phyloP scores from a whole-genome alignment of 1,140 invertebrate genomes.

The Stegodyphus mimosarum region DNA sequence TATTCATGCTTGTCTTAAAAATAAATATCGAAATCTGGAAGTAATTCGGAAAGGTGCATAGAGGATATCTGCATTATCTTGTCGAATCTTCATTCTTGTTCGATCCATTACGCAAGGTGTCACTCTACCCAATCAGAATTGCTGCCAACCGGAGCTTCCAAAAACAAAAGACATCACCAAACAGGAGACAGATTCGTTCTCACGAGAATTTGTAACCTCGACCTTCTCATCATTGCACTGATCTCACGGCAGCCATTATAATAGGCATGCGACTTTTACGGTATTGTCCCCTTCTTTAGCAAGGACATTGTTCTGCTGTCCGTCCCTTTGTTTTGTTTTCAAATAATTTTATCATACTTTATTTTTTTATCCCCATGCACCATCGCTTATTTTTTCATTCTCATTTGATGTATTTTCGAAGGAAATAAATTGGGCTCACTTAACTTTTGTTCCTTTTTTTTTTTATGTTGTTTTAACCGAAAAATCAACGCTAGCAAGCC shows the following conservation, averaged over 20 bases:
- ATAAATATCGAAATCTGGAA: no score
- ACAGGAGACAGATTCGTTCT: slow-evolving; percentile 35
- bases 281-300: slow-evolving; percentile 44
- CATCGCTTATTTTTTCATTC: no score
- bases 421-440: no score
- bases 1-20: not conserved
- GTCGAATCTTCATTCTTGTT: not conserved
- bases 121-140: slow-evolving; percentile 35
- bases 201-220: slow-evolving; percentile 56
- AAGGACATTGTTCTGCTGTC: slow-evolving; percentile 40
- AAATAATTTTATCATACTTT: no score
- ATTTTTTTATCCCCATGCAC: no score
- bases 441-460: no score
- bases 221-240: slow-evolving; percentile 36
- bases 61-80: not conserved
- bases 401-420: no score
- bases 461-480: no score
- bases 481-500: no score
- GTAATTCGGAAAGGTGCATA: no score
- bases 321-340: no score
- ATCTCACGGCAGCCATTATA: slow-evolving; percentile 48
- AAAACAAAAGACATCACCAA: slow-evolving; percentile 17
- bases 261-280: slow-evolving; percentile 45
- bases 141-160: slow-evolving; percentile 18
- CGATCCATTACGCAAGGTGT: slow-evolving; percentile 36